Base-by-base conservation (phyloP, 2,888 invertebrate genomes). In the Saturnia pavonia region DNA sequence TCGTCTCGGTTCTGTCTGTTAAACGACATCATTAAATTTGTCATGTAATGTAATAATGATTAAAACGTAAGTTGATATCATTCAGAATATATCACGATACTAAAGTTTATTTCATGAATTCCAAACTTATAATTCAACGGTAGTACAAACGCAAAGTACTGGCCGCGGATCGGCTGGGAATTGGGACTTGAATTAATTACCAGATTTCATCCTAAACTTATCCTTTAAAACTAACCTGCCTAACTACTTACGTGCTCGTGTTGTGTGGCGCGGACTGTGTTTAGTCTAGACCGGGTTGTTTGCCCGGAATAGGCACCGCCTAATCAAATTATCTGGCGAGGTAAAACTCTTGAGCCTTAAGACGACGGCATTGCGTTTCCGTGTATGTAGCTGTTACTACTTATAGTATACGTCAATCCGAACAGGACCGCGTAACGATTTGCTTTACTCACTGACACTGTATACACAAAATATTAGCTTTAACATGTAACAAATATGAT, bases 241-340 rank as follows among this genome's bases (percentile, higher is more conserved):
- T 57, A 57, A 57, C 19, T 25, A n/a, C n/a, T n/a, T n/a, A 25
- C 57, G 25, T 19, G 1, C 19, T 19, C 19, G 63, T n/a, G 34
- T 34, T 34, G 34, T 34, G 25, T n/a, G 57, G 25, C 12, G 72
- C 51, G 69, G 51, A 45, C 66, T 19, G 48, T 73, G 71, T 73
- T 69, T 72, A 73, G 73, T 72, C 73, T 73, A 72, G 73, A 69
- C 70, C 40, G 27, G 43, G 54, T 69, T 72, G 68, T 69, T 72
- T 72, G 48, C 68, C 48, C 22, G 48, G 48, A 68, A 68, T 68
- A 68, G 48, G 68, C 16, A 48, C 68, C 48, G 68, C 19, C 19
- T 25, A 57, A 70, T 70, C 70, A 67, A 60, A 70, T 43, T n/a
- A n/a, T 25, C 48, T 16, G 16, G 57, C 12, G 57, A 25, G 25